phyloP scores from a whole-genome alignment of 2,113 vertebrate species.

The Gasterosteus aculeatus region DNA sequence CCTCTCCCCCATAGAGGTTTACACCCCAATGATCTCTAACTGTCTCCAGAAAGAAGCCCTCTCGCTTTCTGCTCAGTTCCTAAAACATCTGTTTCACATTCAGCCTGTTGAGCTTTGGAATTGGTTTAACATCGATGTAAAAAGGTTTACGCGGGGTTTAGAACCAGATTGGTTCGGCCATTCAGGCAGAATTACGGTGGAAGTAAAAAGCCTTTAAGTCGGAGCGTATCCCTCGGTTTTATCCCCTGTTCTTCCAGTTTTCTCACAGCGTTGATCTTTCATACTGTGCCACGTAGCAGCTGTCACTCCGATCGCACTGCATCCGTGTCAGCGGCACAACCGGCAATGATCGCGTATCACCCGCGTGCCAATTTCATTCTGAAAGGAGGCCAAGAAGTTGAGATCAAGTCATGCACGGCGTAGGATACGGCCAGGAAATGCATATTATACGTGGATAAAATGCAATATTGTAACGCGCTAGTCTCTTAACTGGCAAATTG shows the following conservation, averaged over 20 bases:
- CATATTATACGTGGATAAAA: conserved; percentile 46
- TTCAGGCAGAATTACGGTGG: conserved; percentile 53
- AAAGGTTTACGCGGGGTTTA: conserved; percentile 64
- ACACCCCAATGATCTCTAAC: conserved; percentile 64
- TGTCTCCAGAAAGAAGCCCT: conserved; percentile 54
- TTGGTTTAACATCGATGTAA: conserved; percentile 67
- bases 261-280: conserved; percentile 46
- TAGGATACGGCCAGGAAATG: conserved; percentile 63
- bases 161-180: conserved; percentile 65
- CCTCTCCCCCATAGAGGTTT: conserved; percentile 61
- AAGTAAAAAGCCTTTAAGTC: conserved; percentile 54
- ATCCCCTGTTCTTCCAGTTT: conserved; percentile 33
- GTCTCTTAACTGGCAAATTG: conserved; percentile 45
- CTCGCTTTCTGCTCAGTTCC: conserved; percentile 47
- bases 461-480: conserved; percentile 45
- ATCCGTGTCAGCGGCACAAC: conserved; percentile 49
- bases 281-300: conserved; percentile 34
- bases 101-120: conserved; percentile 56
- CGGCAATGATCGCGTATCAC: conserved; percentile 40
- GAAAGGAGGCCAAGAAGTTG: conserved; percentile 54
- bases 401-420: conserved; percentile 67
- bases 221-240: conserved; percentile 44
- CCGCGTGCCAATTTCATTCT: conserved; percentile 49
- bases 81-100: conserved; percentile 74
- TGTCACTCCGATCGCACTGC: conserved; percentile 30